phyloP scores from a whole-genome alignment of 35 echinoderm and acorn worm species.

The Nesometra sesokonis region DNA sequence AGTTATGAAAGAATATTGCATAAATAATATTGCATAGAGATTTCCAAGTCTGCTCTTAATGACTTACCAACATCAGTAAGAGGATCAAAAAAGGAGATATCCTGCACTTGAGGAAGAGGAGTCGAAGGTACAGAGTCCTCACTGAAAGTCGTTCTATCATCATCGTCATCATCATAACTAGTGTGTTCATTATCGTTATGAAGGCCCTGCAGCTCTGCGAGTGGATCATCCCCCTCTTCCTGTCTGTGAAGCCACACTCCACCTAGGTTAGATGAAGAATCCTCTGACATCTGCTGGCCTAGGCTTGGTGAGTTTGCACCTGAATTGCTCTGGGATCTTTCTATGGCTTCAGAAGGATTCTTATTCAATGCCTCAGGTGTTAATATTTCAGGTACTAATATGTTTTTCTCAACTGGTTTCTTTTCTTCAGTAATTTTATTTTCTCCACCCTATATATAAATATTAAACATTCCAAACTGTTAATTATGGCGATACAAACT shows the following conservation, averaged over 20 bases:
- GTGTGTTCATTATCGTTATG: conserved; percentile 10
- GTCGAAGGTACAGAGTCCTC: conserved; percentile 85
- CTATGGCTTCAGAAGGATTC: background rate
- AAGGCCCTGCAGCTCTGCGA: conserved; percentile 9
- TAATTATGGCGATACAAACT: no score
- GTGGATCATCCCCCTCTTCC: conserved; percentile 47
- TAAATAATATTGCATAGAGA: no score
- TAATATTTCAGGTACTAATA: background rate
- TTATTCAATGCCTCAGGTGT: background rate
- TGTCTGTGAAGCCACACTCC: conserved; percentile 94
- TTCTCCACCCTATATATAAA: background rate
- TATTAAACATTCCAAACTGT: no score
- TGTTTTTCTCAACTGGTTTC: background rate
- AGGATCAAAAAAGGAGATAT: conserved; percentile 84
- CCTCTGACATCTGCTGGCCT: background rate
- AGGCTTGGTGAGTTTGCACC: background rate
- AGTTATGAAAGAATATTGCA: no score
- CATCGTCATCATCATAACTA: conserved; percentile 57
- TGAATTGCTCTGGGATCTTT: background rate
- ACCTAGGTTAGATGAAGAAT: conserved; percentile 25
- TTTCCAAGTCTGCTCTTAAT: no score
- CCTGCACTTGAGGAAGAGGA: conserved; percentile 77
- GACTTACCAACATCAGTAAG: conserved; percentile 16
- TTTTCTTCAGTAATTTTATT: background rate
- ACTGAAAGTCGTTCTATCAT: conserved; percentile 80